A percentile compares a stretch with the other conserved stretches of the same genome.
Conservation (phyloP, 2,797 vertebrate species). For the Aeoliscus strigatus region DNA sequence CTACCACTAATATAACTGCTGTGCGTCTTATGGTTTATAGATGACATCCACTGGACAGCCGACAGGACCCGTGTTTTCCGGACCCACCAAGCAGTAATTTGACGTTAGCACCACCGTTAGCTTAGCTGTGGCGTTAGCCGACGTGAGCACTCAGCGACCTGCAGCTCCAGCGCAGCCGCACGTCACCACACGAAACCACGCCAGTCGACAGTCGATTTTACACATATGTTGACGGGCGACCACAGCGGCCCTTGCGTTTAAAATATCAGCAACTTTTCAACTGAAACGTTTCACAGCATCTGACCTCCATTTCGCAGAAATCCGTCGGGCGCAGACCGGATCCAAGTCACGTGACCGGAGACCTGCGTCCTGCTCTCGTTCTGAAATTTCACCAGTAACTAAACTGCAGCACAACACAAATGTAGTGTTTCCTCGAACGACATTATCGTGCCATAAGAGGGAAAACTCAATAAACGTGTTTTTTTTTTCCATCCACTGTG, state of each 20-base stretch:
- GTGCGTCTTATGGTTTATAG: no score
- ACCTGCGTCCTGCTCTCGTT: background rate
- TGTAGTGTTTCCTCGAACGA: no score
- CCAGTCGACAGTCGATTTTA: background rate
- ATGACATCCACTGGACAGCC: background rate
- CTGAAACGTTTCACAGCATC: conserved; percentile 6
- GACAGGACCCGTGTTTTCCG: no score
- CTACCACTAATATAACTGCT: no score
- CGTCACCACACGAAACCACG: background rate
- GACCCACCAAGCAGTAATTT: background rate
- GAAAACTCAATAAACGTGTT: no score
- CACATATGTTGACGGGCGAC: background rate
- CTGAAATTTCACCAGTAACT: no score
- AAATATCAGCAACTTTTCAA: background rate
- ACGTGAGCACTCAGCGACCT: rapidly evolving
- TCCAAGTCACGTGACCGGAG: conserved; percentile 50
- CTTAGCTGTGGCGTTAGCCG: conserved; percentile 20
- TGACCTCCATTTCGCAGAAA: conserved; percentile 78
- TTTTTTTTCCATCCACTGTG: no score
- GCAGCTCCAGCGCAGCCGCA: background rate
- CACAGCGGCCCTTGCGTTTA: background rate
- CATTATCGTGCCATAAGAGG: no score
- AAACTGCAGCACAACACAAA: no score
- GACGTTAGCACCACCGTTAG: conserved; percentile 11
- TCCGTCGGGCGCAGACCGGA: conserved; percentile 7